phyloP scores from a whole-genome alignment of 2,888 invertebrate genomes.

The Podabrus alpinus region DNA sequence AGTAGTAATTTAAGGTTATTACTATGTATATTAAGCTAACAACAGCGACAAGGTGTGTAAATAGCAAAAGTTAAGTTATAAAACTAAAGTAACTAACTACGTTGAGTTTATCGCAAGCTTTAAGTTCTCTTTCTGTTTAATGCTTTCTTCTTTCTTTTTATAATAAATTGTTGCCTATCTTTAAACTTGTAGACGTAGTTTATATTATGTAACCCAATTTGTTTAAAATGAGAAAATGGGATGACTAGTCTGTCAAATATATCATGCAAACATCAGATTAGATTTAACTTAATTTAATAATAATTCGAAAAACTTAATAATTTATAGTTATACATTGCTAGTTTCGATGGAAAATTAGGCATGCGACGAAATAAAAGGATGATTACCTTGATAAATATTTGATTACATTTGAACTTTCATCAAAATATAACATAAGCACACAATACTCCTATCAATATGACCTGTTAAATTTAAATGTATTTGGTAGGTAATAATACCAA shows the following conservation, averaged over 20 bases:
- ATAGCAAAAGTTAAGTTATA: slow-evolving; percentile 23
- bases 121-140: slow-evolving; percentile 5
- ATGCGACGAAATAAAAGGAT: not conserved
- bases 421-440: not conserved
- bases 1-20: slow-evolving; percentile 19
- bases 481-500: too few species aligned
- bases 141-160: not conserved
- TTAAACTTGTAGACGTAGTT: not conserved
- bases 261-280: not conserved
- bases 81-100: slow-evolving; percentile 11
- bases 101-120: slow-evolving; percentile 17
- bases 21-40: slow-evolving; percentile 19
- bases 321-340: not conserved
- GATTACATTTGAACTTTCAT: not conserved
- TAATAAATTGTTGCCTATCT: not conserved
- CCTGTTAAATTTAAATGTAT: too few species aligned
- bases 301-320: not conserved
- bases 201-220: not conserved
- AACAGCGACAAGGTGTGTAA: slow-evolving; percentile 19
- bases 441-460: not conserved
- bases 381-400: not conserved
- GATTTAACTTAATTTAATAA: not conserved
- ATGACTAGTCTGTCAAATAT: not conserved
- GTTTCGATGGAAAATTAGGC: not conserved
- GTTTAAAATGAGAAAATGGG: not conserved